Evolutionary conservation across 2,797 vertebrate genomes (phyloP).

Genomic region (Myripristis jacobus): DNA sequence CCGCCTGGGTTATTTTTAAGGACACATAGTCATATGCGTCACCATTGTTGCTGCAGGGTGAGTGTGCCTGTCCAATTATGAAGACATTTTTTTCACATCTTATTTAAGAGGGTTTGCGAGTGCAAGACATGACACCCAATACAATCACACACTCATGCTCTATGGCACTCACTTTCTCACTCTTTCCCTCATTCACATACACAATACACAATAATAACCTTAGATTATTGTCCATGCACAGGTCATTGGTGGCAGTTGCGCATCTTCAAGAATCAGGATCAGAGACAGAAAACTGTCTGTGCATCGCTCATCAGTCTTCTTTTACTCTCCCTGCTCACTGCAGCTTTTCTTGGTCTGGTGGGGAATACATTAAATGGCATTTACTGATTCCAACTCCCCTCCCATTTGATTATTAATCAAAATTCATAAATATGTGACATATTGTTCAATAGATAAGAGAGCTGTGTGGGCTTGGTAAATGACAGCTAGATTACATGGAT

Average conservation of each 20-base stretch:
- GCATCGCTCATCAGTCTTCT: too few relatives aligned
- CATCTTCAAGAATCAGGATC: too few relatives aligned
- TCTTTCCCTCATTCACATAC: neutral
- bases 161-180: neutral
- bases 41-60: conserved; percentile 25
- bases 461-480: neutral
- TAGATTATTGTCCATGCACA: neutral
- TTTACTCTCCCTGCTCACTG: too few relatives aligned
- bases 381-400: too few relatives aligned
- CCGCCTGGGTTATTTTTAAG: conserved; percentile 70
- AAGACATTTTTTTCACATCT: neutral
- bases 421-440: too few relatives aligned
- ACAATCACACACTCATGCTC: neutral
- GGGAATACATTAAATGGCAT: too few relatives aligned
- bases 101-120: neutral
- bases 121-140: too few relatives aligned
- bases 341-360: too few relatives aligned
- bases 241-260: too few relatives aligned
- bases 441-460: neutral
- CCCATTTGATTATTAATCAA: too few relatives aligned
- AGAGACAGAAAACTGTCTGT: too few relatives aligned
- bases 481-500: neutral
- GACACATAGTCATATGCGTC: conserved; percentile 12
- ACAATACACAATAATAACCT: neutral
- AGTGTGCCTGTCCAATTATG: neutral